Evolutionary conservation across 2,888 invertebrate genomes (phyloP).

Genomic region (Brachypalpus laphriformis): DNA sequence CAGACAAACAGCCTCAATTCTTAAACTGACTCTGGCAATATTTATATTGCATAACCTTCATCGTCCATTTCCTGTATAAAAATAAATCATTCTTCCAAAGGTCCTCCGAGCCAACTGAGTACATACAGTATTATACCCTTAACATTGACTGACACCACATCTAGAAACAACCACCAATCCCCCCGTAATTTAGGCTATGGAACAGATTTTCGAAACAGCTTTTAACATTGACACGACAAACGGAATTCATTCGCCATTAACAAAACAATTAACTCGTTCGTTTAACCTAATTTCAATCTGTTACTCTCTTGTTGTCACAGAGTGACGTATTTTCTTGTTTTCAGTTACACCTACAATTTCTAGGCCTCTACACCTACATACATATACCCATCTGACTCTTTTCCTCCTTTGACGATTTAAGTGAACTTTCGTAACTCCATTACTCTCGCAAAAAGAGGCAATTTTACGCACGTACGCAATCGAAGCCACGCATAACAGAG

Average conservation of each 20-base stretch:
- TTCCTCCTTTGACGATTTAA: not conserved
- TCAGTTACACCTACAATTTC: not conserved
- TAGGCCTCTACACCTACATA: too few relatives aligned
- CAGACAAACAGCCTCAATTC: not conserved
- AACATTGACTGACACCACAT: not conserved
- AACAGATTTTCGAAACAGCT: constrained; percentile 27
- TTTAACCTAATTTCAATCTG: constrained; percentile 64
- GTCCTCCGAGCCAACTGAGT: not conserved
- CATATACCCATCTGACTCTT: too few relatives aligned
- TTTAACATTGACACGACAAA: constrained; percentile 62
- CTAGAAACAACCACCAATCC: not conserved
- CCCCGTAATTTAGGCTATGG: not conserved
- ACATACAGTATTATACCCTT: not conserved
- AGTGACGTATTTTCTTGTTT: constrained; percentile 5
- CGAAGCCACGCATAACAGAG: constrained; percentile 47
- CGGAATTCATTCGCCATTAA: constrained; percentile 23
- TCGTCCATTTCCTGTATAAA: not conserved
- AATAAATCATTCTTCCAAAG: not conserved
- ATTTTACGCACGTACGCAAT: constrained; percentile 63
- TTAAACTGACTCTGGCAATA: too few relatives aligned
- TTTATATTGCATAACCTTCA: not conserved
- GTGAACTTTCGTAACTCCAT: constrained; percentile 13
- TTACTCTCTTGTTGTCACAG: constrained; percentile 26
- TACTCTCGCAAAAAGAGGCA: constrained; percentile 4
- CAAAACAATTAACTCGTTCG: constrained; percentile 60